These are phyloP conservation scores for Talpa occidentalis DNA, from an alignment of 2,113 vertebrate species.

Conservation along the genomic window DNA sequence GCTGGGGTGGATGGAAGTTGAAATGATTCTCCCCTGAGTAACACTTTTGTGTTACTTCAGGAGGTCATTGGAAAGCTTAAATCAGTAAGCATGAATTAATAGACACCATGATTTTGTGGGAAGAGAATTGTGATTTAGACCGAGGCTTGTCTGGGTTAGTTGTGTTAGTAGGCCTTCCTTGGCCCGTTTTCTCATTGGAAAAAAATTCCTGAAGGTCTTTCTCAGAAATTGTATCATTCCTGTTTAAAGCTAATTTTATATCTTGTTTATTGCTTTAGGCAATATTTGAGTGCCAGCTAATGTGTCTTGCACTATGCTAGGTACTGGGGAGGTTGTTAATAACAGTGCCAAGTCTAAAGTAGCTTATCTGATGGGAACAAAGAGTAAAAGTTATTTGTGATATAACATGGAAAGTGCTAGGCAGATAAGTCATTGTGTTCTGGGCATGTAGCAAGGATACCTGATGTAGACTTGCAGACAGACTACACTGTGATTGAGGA, in stretches of 20 bases:
- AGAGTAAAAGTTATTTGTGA: slow-evolving; percentile 28
- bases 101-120: slow-evolving; percentile 24
- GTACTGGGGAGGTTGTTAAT: neutral
- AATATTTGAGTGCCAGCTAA: neutral
- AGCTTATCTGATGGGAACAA: neutral
- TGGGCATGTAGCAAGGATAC: neutral
- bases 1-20: slow-evolving; percentile 1
- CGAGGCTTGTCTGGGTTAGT: slow-evolving; percentile 21
- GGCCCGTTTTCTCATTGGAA: slow-evolving; percentile 11
- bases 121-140: slow-evolving; percentile 47
- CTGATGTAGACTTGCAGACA: neutral
- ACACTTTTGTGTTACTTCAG: slow-evolving; percentile 26
- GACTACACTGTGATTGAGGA: neutral
- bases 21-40: slow-evolving; percentile 13
- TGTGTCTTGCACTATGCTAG: neutral
- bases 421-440: slow-evolving; percentile 24
- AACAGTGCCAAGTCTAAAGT: neutral
- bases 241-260: slow-evolving; percentile 54
- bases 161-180: slow-evolving; percentile 38
- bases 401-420: neutral
- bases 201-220: slow-evolving; percentile 22
- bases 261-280: slow-evolving; percentile 11
- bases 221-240: neutral
- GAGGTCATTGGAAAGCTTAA: neutral
- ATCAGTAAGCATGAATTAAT: slow-evolving; percentile 14